A percentile compares a stretch with the other conserved stretches of the same genome.
Conservation (phyloP, 2,113 vertebrate species). For the Mobula birostris region DNA sequence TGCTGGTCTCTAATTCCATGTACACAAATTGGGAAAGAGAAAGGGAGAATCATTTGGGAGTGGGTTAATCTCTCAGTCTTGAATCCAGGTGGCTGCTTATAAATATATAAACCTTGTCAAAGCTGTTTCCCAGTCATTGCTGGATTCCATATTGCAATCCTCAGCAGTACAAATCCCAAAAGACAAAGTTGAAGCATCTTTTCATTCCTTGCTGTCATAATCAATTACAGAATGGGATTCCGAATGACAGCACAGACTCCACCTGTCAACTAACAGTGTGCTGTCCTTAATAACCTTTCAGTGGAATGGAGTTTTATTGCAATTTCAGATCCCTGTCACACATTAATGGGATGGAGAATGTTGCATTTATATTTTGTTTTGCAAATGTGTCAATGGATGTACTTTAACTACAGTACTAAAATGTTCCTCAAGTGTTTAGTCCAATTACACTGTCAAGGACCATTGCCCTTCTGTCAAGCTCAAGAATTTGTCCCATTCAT, state of each 20-base stretch:
- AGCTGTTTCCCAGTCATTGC: not conserved
- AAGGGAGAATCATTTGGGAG: not conserved
- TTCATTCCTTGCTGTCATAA: constrained; percentile 31
- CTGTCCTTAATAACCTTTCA: constrained; percentile 33
- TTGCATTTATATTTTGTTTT: not conserved
- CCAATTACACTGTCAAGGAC: constrained; percentile 7
- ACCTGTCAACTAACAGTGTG: not conserved
- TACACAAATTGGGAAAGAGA: not conserved
- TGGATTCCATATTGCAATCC: not conserved
- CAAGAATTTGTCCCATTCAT: not conserved
- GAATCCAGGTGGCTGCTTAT: not conserved
- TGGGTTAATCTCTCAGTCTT: not conserved
- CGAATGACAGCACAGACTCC: not conserved
- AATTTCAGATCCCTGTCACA: constrained; percentile 32
- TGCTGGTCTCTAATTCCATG: not conserved
- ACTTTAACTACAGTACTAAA: not conserved
- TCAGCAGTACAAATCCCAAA: not conserved
- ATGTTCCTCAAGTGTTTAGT: not conserved
- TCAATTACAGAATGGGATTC: not conserved
- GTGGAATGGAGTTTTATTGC: not conserved
- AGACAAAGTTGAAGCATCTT: constrained; percentile 13
- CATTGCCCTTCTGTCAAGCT: not conserved
- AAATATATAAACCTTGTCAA: not conserved
- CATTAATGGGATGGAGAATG: constrained; percentile 9
- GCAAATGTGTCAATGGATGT: constrained; percentile 2